Evolutionary conservation across 2,113 vertebrate genomes (phyloP), one percentile per base, ranked within the genome.

Genomic region (Anarhynchus alexandrinus): DNA sequence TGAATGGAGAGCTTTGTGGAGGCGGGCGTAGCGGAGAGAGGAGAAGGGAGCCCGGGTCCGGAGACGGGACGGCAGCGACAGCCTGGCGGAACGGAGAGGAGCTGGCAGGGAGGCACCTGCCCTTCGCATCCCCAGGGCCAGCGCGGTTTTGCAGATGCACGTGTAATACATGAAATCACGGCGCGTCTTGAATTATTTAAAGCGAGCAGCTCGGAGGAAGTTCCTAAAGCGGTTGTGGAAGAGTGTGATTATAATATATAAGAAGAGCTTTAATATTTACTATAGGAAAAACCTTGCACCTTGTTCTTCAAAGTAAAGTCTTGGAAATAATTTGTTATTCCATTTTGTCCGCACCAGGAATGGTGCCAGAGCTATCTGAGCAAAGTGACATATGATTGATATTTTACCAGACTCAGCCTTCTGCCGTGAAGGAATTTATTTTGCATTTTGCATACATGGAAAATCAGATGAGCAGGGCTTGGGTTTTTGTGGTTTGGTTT

Each of bases 381-480:
- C 88, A 66, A 38, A 88, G 80, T 92, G 95, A 91, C 94, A 45
- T 9, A 7, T 94, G 94, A 94, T 86, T 92, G 95, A 97, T 94
- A 61, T 32, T 96, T 92, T 91, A 94, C 91, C 93, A 95, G 94
- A 82, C 94, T 94, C 91, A 78, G 93, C 95, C 93, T 94, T 96
- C 93, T 96, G 94, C 95, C 4, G 1, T 0, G 4, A 40, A 86
- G 72, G 94, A 82, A 72, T 65, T 19, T 2, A 51, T 90, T 71
- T 71, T 91, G 93, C 57, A 7, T 82, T 94, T 94, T 93, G 81
- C 94, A 82, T 94, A 17, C 55, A 64, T 59, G 77, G 93, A 43
- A 91, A 93, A 87, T 89, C 52, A 96, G 95, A 92, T 59, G 87
- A 95, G 89, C 80, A 29, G 72, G 69, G 88, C 80, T 96, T 45